Evolutionary conservation across 1,140 invertebrate genomes (phyloP).

Genomic region (Brachionus calyciflorus): DNA sequence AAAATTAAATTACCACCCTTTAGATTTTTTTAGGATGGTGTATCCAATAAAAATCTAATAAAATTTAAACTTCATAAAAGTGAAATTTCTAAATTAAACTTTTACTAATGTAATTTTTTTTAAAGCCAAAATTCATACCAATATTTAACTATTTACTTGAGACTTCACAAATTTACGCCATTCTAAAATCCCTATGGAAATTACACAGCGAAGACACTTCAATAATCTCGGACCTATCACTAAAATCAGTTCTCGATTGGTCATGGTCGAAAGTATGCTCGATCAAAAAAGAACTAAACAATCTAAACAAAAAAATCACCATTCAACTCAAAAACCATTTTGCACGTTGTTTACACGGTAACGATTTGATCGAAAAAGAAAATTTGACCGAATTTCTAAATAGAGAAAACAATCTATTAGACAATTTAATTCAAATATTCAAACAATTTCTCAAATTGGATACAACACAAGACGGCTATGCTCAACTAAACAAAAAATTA

Average conservation of each 20-base stretch:
- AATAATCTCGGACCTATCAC: neutral
- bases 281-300: conserved; percentile 17
- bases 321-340: conserved; percentile 9
- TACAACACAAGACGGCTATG: neutral
- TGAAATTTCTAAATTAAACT: neutral
- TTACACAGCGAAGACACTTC: neutral
- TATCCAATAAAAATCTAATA: too few species aligned
- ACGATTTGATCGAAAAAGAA: neutral
- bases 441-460: conserved; percentile 13
- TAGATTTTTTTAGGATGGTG: too few species aligned
- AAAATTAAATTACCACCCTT: too few species aligned
- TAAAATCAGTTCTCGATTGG: conserved; percentile 15
- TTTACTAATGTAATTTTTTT: neutral
- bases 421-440: conserved; percentile 36
- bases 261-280: conserved; percentile 2
- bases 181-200: conserved; percentile 20
- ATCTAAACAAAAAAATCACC: neutral
- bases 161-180: conserved; percentile 10
- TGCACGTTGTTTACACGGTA: neutral
- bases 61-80: too few species aligned
- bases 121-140: conserved; percentile 2
- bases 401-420: conserved; percentile 10
- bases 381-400: conserved; percentile 9
- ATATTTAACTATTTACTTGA: conserved; percentile 28
- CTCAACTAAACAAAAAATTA: neutral